Percentiles rank a stretch among this genome's conserved stretches.
Evolutionary conservation across 30 jellyfish, hydroid and myxozoan species (phyloP).

Genomic region (Turritopsis dohrnii): DNA sequence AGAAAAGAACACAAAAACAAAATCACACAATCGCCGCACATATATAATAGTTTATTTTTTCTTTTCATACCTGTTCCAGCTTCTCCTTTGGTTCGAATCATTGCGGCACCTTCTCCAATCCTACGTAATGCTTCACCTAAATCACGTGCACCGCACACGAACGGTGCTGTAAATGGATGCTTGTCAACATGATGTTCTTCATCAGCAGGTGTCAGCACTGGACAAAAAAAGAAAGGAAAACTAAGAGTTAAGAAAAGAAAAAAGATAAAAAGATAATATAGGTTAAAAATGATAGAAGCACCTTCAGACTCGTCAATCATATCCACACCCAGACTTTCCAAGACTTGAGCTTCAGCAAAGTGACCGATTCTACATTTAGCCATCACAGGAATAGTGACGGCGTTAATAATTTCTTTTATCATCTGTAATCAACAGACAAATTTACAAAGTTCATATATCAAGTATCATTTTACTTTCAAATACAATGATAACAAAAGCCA

Average conservation of each 20-base stretch:
- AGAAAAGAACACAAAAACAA: too few species aligned
- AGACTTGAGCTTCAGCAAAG: conserved; percentile 95
- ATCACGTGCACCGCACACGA: conserved; percentile 97
- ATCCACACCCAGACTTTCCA: conserved; percentile 87
- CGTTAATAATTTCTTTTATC: conserved; percentile 81
- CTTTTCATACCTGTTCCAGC: conserved; percentile 99
- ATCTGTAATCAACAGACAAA: conserved; percentile 46
- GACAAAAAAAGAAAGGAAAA: background rate
- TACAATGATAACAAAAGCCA: too few species aligned
- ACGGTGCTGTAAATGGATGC: conserved; percentile 77
- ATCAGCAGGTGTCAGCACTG: conserved; percentile 95
- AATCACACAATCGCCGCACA: too few species aligned
- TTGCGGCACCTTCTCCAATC: conserved; percentile 97
- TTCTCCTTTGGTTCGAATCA: conserved; percentile 98
- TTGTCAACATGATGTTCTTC: conserved; percentile 91
- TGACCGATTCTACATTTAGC: conserved; percentile 99
- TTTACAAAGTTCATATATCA: background rate
- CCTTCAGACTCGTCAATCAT: conserved; percentile 99
- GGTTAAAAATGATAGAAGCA: too few species aligned
- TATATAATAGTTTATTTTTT: too few species aligned
- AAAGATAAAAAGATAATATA: background rate
- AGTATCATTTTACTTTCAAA: too few species aligned
- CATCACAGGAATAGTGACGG: conserved; percentile 98
- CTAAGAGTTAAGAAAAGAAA: background rate
- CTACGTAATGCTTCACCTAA: conserved; percentile 96